Evolutionary conservation across 2,797 vertebrate genomes (phyloP).

Genomic region (Spatula clypeata): DNA sequence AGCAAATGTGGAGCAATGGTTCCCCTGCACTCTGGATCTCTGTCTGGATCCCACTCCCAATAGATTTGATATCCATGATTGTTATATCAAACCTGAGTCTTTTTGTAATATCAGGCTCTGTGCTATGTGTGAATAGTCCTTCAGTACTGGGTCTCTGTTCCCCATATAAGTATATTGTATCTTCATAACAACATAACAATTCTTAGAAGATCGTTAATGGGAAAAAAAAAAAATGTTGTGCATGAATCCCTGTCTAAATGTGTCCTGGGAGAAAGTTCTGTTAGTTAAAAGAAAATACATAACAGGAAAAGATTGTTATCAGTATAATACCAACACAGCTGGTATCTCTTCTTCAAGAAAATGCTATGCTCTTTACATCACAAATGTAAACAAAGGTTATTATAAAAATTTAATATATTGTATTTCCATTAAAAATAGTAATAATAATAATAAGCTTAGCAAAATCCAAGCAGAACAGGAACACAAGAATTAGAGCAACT

Average conservation of each 20-base stretch:
- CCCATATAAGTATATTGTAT: background rate
- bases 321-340: background rate
- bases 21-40: background rate
- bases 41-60: background rate
- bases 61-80: background rate
- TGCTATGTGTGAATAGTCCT: background rate
- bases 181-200: background rate
- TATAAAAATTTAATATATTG: background rate
- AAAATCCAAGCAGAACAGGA: background rate
- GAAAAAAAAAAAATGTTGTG: rapidly evolving
- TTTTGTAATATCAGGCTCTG: background rate
- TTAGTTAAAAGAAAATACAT: background rate
- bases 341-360: background rate
- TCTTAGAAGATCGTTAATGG: background rate
- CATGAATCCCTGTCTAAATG: background rate
- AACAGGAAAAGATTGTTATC: background rate
- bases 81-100: background rate
- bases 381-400: background rate
- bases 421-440: background rate
- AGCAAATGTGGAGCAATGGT: background rate
- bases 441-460: background rate
- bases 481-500: background rate
- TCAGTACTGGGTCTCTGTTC: background rate
- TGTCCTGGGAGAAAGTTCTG: background rate
- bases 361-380: background rate